Percentiles rank a stretch among this genome's conserved stretches.
Conservation (phyloP, 2,888 invertebrate genomes). For the Erannis defoliaria region DNA sequence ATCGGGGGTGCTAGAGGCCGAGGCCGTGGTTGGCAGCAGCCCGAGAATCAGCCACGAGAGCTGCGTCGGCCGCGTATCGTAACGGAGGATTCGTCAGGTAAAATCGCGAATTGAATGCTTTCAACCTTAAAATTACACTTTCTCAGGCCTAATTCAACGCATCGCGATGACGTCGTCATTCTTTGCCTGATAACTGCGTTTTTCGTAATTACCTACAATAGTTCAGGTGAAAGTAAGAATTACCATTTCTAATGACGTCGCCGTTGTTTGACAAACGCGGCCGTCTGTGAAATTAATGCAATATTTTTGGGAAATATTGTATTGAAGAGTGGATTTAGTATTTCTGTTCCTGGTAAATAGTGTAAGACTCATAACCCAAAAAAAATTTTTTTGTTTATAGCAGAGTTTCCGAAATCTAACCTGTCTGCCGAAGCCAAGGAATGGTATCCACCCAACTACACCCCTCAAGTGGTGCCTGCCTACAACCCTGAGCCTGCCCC, state of each 20-base stretch:
- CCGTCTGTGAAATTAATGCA: constrained; percentile 54
- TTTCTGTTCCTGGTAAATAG: constrained; percentile 16
- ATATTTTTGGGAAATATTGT: constrained; percentile 50
- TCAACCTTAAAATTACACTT: constrained; percentile 49
- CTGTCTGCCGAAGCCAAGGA: constrained; percentile 87
- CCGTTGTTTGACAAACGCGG: constrained; percentile 66
- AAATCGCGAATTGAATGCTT: constrained; percentile 9
- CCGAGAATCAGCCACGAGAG: constrained; percentile 79
- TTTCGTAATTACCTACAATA: constrained; percentile 67
- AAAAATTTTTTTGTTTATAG: constrained; percentile 48
- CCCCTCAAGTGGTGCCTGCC: constrained; percentile 64
- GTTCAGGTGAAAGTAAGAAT: constrained; percentile 82
- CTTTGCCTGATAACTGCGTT: constrained; percentile 63
- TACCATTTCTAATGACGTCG: constrained; percentile 82
- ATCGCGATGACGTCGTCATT: constrained; percentile 64
- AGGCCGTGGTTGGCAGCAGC: constrained; percentile 83
- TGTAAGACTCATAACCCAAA: no score
- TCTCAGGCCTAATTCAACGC: constrained; percentile 54
- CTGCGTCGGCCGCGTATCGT: constrained; percentile 76
- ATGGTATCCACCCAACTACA: constrained; percentile 87
- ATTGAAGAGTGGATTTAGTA: constrained; percentile 12
- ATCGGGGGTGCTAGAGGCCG: constrained; percentile 81
- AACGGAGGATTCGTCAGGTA: constrained; percentile 75
- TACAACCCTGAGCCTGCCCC: constrained; percentile 68
- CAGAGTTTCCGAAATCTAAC: constrained; percentile 75